phyloP scores from a whole-genome alignment of 2,797 vertebrate species.

The Leuciscus waleckii region DNA sequence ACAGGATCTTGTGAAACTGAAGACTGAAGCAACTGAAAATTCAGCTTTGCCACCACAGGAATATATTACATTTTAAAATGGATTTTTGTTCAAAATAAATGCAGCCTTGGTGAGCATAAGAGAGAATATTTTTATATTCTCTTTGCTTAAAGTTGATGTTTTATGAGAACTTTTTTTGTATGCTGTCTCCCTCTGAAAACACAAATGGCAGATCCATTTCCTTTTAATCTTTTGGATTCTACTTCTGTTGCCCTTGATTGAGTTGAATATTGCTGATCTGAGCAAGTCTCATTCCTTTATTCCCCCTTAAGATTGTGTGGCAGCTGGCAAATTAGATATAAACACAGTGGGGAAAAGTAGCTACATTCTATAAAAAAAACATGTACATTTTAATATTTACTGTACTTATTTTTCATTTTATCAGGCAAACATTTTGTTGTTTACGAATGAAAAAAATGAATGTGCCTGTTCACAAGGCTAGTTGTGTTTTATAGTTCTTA shows the following conservation, averaged over 20 bases:
- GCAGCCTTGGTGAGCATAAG: neutral
- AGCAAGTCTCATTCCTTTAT: neutral
- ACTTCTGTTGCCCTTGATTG: constrained; percentile 5
- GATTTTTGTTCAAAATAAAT: neutral
- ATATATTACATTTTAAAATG: neutral
- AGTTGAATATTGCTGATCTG: neutral
- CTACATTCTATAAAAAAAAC: neutral
- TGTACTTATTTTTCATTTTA: constrained; percentile 4
- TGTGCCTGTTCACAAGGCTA: constrained; percentile 12
- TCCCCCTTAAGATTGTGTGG: neutral
- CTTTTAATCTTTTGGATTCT: neutral
- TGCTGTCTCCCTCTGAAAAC: neutral
- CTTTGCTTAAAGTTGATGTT: neutral
- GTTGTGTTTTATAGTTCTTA: neutral
- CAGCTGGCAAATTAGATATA: neutral
- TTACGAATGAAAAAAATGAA: neutral
- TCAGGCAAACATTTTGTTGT: neutral
- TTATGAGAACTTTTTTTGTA: neutral
- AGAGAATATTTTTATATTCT: neutral
- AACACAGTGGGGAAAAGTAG: neutral
- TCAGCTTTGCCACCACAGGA: too few species aligned
- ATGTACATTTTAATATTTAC: neutral
- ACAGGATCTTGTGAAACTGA: too few species aligned
- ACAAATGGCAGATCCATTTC: neutral
- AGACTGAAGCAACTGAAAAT: too few species aligned